These are phyloP conservation scores for Heterotis niloticus DNA, from an alignment of 2,113 vertebrate species.

Conservation along the genomic window DNA sequence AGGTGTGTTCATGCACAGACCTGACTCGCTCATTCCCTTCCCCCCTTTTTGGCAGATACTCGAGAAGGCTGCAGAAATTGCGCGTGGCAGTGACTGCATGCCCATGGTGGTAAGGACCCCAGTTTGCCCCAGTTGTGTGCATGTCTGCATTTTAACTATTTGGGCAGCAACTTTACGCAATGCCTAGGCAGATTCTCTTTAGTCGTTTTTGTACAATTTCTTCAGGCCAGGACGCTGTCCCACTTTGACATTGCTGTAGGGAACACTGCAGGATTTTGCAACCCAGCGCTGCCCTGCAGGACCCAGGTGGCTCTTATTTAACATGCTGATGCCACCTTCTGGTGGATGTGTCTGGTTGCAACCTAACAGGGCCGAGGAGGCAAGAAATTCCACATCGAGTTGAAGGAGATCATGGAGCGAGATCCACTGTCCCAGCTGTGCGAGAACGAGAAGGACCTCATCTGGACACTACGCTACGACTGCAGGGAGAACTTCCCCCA, in stretches of 20 bases:
- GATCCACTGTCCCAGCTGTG: conserved; percentile 94
- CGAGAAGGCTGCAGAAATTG: conserved; percentile 94
- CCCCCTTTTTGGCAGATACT: conserved; percentile 75
- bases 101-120: conserved; percentile 73
- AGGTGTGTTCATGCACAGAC: background rate
- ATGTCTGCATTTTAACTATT: too few relatives aligned
- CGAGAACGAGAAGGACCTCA: conserved; percentile 97
- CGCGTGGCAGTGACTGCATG: conserved; percentile 70
- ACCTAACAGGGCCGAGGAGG: conserved; percentile 82
- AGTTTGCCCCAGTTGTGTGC: background rate
- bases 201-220: background rate
- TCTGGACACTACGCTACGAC: conserved; percentile 93
- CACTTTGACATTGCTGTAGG: background rate
- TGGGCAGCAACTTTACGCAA: background rate
- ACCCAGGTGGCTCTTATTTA: background rate
- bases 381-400: conserved; percentile 90
- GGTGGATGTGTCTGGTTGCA: conserved; percentile 19
- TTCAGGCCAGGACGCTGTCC: background rate
- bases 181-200: background rate
- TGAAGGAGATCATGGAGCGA: conserved; percentile 98
- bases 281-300: background rate
- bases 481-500: conserved; percentile 91
- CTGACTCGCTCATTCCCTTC: background rate
- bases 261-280: conserved; percentile 2
- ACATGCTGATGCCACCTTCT: conserved; percentile 47